Evolutionary conservation across 2,113 vertebrate species (phyloP).

Genomic region (Syrrhaptes paradoxus): DNA sequence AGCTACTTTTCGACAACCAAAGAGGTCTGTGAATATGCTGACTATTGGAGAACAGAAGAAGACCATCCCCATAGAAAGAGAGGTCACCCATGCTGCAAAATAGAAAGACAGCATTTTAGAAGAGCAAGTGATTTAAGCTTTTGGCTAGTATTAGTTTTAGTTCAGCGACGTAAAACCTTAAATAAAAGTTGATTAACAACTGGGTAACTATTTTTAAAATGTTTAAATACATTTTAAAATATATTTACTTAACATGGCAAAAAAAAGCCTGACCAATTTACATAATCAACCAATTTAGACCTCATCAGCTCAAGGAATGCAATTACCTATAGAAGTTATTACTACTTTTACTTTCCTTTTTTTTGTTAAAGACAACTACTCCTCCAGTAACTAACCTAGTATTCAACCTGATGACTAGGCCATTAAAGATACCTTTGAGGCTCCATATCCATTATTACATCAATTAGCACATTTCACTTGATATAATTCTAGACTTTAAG

Average conservation of each 20-base stretch:
- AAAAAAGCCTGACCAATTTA: background rate
- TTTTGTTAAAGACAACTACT: background rate
- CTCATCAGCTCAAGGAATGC: background rate
- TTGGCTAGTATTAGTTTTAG: background rate
- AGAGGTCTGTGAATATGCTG: constrained; percentile 92
- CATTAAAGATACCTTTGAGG: background rate
- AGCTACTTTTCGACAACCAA: constrained; percentile 90
- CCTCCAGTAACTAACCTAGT: background rate
- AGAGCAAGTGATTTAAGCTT: background rate
- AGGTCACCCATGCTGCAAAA: constrained; percentile 90
- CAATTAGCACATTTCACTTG: background rate
- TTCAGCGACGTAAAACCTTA: background rate
- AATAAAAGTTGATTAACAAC: background rate
- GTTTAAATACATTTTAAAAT: background rate
- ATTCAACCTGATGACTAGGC: background rate
- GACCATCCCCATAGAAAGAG: constrained; percentile 97
- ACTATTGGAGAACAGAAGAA: constrained; percentile 98
- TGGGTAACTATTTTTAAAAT: background rate
- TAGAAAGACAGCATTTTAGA: background rate
- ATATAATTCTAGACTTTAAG: background rate
- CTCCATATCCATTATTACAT: background rate
- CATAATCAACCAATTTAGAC: background rate
- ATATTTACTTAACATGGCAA: background rate
- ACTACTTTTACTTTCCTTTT: background rate
- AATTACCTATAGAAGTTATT: background rate